Evolutionary conservation across 2,113 vertebrate species (phyloP).

Genomic region (Protobothrops mucrosquamatus): DNA sequence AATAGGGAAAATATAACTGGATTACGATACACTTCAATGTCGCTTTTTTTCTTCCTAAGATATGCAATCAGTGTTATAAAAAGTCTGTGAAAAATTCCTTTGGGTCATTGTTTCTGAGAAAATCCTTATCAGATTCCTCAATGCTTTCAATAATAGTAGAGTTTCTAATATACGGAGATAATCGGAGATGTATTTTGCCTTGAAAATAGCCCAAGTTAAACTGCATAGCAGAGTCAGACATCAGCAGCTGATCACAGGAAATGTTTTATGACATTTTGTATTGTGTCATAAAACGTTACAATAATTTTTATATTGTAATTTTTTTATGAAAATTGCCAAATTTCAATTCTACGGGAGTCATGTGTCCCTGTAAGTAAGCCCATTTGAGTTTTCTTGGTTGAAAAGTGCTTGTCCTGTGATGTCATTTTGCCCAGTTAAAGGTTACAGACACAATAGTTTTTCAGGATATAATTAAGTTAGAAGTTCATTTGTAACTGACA

Average conservation of each 20-base stretch:
- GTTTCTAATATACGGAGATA: not conserved
- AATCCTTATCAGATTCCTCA: not conserved
- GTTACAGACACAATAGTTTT: not conserved
- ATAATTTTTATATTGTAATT: not conserved
- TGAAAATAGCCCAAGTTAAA: not conserved
- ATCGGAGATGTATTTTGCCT: not conserved
- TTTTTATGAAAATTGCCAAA: not conserved
- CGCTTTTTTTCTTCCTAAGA: not conserved
- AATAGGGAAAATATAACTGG: no score
- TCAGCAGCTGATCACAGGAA: not conserved
- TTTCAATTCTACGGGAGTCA: not conserved
- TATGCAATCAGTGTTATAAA: not conserved
- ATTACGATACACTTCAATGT: not conserved
- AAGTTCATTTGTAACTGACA: not conserved
- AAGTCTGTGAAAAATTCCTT: not conserved
- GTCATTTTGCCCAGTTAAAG: not conserved
- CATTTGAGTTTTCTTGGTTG: no score
- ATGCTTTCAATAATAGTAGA: not conserved
- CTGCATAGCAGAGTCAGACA: no score
- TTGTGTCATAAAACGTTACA: not conserved
- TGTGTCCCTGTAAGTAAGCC: not conserved
- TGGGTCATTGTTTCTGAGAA: not conserved
- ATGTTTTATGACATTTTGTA: not conserved
- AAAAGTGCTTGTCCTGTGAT: no score
- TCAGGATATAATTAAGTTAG: not conserved